These are phyloP conservation scores for Calyptomena viridis DNA, from an alignment of 2,113 vertebrate species.

Conservation along the genomic window DNA sequence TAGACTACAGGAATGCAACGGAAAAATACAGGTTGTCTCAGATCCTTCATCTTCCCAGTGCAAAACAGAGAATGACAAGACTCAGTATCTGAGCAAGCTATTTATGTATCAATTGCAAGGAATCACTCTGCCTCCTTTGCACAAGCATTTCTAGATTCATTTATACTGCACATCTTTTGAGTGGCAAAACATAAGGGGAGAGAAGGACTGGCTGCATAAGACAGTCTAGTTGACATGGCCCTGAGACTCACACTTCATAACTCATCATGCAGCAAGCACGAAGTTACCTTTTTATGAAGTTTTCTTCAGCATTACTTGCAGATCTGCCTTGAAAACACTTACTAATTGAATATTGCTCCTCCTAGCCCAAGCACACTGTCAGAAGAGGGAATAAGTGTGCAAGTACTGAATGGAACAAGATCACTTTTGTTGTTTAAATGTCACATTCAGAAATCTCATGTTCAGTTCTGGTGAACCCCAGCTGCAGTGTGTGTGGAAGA, in stretches of 20 bases:
- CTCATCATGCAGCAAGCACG: background rate
- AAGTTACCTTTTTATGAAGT: background rate
- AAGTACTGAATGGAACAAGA: background rate
- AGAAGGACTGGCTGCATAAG: background rate
- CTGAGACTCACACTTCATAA: background rate
- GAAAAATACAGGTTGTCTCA: background rate
- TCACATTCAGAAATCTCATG: background rate
- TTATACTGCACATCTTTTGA: background rate
- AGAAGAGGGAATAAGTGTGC: background rate
- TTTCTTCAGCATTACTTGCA: background rate
- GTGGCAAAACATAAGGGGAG: background rate
- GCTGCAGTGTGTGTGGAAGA: background rate
- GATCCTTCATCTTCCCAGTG: background rate
- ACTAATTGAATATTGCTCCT: background rate
- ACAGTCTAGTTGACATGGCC: background rate
- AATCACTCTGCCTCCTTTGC: background rate
- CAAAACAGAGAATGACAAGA: background rate
- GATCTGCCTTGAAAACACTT: background rate
- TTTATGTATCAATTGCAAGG: background rate
- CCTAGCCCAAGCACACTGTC: background rate
- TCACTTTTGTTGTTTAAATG: background rate
- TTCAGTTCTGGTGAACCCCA: background rate
- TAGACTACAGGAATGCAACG: background rate
- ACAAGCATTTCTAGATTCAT: background rate
- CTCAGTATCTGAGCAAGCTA: background rate